Conservation (phyloP, 2,888 invertebrate genomes). For the Bursaphelenchus okinawaensis region DNA sequence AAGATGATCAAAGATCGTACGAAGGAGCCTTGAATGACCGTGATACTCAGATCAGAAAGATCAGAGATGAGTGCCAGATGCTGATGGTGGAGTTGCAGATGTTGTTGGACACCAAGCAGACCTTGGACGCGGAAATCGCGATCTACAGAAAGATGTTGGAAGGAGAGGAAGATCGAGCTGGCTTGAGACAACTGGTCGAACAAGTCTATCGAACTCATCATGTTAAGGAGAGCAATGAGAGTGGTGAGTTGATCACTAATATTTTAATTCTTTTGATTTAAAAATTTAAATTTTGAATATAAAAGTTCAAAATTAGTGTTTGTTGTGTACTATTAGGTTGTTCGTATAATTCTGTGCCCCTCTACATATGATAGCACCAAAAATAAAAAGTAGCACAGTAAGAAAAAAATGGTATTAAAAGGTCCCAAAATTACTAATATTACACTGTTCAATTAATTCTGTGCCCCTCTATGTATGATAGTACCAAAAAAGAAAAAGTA, state of each 20-base stretch:
- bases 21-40: conserved; percentile 59
- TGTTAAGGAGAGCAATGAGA: conserved; percentile 50
- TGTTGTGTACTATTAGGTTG: too few relatives aligned
- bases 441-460: too few relatives aligned
- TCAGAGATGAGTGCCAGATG: conserved; percentile 58
- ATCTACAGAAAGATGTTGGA: conserved; percentile 64
- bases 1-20: conserved; percentile 61
- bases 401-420: too few relatives aligned
- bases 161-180: conserved; percentile 62
- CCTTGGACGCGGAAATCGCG: conserved; percentile 62
- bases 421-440: too few relatives aligned
- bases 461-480: too few relatives aligned
- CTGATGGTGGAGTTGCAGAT: conserved; percentile 59
- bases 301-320: neutral
- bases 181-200: conserved; percentile 57
- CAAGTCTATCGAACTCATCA: conserved; percentile 58
- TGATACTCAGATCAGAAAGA: conserved; percentile 58
- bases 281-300: too few relatives aligned
- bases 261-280: neutral
- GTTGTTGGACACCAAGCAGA: conserved; percentile 62
- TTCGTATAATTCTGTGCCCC: neutral
- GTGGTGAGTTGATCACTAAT: conserved; percentile 37
- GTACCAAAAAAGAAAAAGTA: too few relatives aligned
- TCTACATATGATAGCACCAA: too few relatives aligned
- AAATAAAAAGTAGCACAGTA: too few relatives aligned